These are phyloP conservation scores for Guaruba guarouba DNA, from an alignment of 2,113 vertebrate genomes.

Conservation along the genomic window DNA sequence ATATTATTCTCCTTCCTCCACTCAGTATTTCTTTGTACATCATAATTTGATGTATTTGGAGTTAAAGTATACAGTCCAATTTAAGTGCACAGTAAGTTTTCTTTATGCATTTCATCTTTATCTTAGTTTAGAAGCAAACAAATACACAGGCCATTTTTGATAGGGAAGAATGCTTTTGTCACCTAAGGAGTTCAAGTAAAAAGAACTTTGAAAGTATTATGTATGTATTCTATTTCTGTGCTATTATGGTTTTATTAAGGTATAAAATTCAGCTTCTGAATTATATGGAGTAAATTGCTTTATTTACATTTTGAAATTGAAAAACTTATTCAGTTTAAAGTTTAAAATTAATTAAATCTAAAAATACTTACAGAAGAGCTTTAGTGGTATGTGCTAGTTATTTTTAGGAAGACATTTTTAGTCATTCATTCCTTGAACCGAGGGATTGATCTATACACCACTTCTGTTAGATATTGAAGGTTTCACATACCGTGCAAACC, in stretches of 20 bases:
- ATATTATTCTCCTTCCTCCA: not conserved
- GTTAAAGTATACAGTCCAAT: not conserved
- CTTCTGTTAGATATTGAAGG: not conserved
- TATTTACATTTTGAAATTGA: not conserved
- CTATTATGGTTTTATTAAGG: not conserved
- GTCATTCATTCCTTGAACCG: not conserved
- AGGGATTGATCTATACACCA: not conserved
- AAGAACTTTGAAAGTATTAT: not conserved
- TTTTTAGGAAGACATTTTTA: not conserved
- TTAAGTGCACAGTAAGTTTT: not conserved
- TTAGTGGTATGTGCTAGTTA: not conserved
- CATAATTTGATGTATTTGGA: not conserved
- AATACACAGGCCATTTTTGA: not conserved
- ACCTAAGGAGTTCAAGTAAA: not conserved
- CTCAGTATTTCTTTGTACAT: conserved; percentile 11
- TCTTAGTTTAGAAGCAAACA: not conserved
- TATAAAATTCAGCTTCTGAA: not conserved
- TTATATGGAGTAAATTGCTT: not conserved
- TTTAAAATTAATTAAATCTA: not conserved
- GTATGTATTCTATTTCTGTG: not conserved
- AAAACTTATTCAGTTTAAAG: not conserved
- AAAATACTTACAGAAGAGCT: not conserved
- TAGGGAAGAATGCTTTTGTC: not conserved
- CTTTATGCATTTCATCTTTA: not conserved
- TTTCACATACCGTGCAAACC: not conserved